These are phyloP conservation scores for Drosophila anceps DNA, from an alignment of 2,888 invertebrate genomes.

Conservation along the genomic window DNA sequence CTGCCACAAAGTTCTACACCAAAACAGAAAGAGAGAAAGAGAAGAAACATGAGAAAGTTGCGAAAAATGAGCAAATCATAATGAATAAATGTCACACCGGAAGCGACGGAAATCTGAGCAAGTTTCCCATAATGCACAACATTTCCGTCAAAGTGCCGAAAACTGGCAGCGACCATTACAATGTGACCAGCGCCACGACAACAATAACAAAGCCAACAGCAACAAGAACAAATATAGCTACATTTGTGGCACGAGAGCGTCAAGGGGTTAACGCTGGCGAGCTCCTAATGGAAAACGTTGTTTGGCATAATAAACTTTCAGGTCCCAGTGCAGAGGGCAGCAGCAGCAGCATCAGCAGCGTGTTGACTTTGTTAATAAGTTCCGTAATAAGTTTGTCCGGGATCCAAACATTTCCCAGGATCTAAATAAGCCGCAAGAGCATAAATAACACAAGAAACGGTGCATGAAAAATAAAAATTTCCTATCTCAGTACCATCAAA, in stretches of 20 bases:
- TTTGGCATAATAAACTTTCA: slow-evolving; percentile 74
- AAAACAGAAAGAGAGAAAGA: background rate
- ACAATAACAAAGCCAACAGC: slow-evolving; percentile 16
- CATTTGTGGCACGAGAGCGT: slow-evolving; percentile 15
- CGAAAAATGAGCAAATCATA: slow-evolving; percentile 76
- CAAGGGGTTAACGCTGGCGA: slow-evolving; percentile 9
- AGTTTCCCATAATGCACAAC: slow-evolving; percentile 64
- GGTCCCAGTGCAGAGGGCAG: slow-evolving; percentile 34
- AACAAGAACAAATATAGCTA: slow-evolving; percentile 6
- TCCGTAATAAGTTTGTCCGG: slow-evolving; percentile 72
- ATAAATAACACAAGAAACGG: slow-evolving; percentile 62
- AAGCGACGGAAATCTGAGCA: slow-evolving; percentile 71
- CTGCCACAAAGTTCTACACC: slow-evolving; percentile 4
- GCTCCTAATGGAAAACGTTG: slow-evolving; percentile 69
- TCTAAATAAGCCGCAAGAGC: slow-evolving; percentile 61
- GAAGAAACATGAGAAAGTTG: slow-evolving; percentile 22
- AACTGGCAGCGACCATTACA: slow-evolving; percentile 48
- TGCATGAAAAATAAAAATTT: slow-evolving; percentile 21
- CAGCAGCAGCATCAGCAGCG: slow-evolving; percentile 36
- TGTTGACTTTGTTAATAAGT: slow-evolving; percentile 82
- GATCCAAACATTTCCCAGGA: slow-evolving; percentile 44
- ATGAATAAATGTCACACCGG: slow-evolving; percentile 81
- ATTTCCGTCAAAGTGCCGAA: slow-evolving; percentile 67
- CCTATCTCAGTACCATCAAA: slow-evolving; percentile 24
- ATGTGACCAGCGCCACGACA: slow-evolving; percentile 28